Conservation (phyloP, 2,888 invertebrate species). For the Temnothorax ravouxi region DNA sequence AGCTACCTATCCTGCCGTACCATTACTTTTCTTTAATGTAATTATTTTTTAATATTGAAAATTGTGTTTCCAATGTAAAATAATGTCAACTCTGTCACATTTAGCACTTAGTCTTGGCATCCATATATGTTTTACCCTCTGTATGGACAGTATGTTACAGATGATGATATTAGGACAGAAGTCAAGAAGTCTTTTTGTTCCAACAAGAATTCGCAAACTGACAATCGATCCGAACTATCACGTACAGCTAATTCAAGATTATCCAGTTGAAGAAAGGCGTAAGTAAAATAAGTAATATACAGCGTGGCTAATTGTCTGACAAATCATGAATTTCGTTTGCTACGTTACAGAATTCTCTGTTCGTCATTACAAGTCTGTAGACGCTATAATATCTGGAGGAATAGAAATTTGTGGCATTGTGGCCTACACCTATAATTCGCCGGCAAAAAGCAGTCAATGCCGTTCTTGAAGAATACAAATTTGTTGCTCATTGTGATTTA, state of each 20-base stretch:
- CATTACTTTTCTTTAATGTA: constrained; percentile 71
- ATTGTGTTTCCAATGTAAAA: constrained; percentile 74
- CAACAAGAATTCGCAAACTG: constrained; percentile 87
- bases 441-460: constrained; percentile 87
- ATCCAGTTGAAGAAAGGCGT: not conserved
- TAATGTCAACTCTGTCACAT: constrained; percentile 75
- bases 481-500: constrained; percentile 87
- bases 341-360: constrained; percentile 82
- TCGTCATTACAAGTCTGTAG: constrained; percentile 83
- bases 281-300: not conserved
- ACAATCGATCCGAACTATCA: constrained; percentile 87
- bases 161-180: too few species aligned
- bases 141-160: too few species aligned
- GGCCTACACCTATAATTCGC: constrained; percentile 87
- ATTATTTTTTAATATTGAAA: constrained; percentile 67
- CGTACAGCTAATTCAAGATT: not conserved
- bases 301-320: not conserved
- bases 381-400: constrained; percentile 87
- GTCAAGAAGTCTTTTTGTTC: too few species aligned
- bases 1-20: constrained; percentile 78
- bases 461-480: constrained; percentile 88
- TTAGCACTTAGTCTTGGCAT: constrained; percentile 72
- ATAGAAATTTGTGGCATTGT: constrained; percentile 88
- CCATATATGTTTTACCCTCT: constrained; percentile 74
- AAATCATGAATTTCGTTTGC: not conserved